Evolutionary conservation across 2,797 vertebrate species (phyloP).

Genomic region (Hippopotamyrus pictus): DNA sequence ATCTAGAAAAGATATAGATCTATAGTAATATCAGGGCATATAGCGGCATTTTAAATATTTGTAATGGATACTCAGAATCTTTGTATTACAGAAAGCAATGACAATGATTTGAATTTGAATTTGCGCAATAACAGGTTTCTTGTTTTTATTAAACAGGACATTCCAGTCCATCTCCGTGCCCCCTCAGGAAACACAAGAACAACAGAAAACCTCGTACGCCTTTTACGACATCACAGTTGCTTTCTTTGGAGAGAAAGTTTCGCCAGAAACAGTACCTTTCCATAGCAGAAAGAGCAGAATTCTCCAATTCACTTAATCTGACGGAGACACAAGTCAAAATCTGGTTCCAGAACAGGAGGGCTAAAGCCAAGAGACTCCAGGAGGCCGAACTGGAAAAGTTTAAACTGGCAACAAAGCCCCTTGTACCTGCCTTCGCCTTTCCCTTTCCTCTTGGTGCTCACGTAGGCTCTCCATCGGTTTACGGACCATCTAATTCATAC

Average conservation of each 20-base stretch:
- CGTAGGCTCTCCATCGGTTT: constrained; percentile 58
- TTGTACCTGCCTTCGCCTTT: constrained; percentile 69
- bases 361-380: constrained; percentile 77
- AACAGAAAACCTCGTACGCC: constrained; percentile 79
- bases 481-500: constrained; percentile 57
- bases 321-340: constrained; percentile 82
- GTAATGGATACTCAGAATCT: neutral
- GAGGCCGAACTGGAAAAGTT: constrained; percentile 77
- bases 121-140: constrained; percentile 1
- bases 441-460: constrained; percentile 69
- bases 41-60: neutral
- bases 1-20: neutral
- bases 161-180: constrained; percentile 65
- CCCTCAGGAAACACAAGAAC: constrained; percentile 77
- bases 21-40: neutral
- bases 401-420: constrained; percentile 70
- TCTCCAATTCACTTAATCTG: constrained; percentile 75
- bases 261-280: constrained; percentile 79
- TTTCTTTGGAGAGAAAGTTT: constrained; percentile 77
- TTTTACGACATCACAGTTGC: constrained; percentile 78
- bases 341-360: constrained; percentile 78
- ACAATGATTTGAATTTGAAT: neutral
- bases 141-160: constrained; percentile 51
- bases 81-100: neutral
- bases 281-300: constrained; percentile 76